These are phyloP conservation scores for Hemitrygon akajei DNA, from an alignment of 2,797 vertebrate genomes.

Conservation along the genomic window DNA sequence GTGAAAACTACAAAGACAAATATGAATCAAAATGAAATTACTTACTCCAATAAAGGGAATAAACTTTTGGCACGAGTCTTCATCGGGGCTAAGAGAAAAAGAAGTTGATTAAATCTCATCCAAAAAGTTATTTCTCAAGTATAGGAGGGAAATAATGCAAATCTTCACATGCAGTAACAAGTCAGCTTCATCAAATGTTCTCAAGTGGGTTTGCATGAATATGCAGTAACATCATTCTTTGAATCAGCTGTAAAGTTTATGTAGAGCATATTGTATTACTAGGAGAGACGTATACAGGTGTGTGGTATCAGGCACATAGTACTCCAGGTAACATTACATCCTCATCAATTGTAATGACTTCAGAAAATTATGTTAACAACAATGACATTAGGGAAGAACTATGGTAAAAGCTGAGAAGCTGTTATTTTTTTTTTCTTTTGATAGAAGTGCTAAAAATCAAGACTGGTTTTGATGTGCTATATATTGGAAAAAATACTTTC, in stretches of 20 bases:
- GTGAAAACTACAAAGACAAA: neutral
- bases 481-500: too few species aligned
- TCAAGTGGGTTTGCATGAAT: too few species aligned
- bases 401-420: too few species aligned
- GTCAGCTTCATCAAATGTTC: too few species aligned
- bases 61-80: constrained; percentile 96
- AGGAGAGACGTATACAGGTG: neutral
- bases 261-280: neutral
- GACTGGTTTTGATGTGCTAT: too few species aligned
- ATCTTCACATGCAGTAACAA: constrained; percentile 48
- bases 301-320: neutral
- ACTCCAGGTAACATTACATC: neutral
- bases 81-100: constrained; percentile 72
- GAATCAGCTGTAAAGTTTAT: neutral
- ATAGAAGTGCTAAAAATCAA: too few species aligned
- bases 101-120: neutral
- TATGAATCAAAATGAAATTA: constrained; percentile 41
- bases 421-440: too few species aligned
- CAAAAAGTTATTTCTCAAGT: neutral
- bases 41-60: constrained; percentile 94
- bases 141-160: constrained; percentile 37
- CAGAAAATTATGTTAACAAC: neutral
- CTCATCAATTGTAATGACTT: neutral
- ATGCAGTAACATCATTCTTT: constrained; percentile 45
- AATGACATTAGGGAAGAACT: neutral